Evolutionary conservation across 2,888 invertebrate species (phyloP).

Genomic region (Anthophora plumipes): DNA sequence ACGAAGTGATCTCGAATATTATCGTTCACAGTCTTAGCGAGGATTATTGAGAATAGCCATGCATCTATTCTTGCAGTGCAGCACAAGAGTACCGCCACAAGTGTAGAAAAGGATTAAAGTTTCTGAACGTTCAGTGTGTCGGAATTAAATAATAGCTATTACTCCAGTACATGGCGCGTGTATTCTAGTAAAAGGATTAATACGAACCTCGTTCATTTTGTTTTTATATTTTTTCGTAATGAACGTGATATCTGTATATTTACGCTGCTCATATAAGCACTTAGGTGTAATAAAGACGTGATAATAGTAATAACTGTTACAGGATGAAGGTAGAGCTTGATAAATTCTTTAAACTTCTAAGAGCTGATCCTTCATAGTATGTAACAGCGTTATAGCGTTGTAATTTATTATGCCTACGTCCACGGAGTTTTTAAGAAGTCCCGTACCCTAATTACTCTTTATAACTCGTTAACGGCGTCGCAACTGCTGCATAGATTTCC

Average conservation of each 20-base stretch:
- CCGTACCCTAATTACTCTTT: slow-evolving; percentile 32
- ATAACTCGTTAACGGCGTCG: slow-evolving; percentile 36
- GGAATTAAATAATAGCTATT: no score
- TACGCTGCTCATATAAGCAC: not conserved
- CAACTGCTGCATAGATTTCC: slow-evolving; percentile 29
- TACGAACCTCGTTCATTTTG: not conserved
- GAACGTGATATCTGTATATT: not conserved
- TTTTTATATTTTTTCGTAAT: not conserved
- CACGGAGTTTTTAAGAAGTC: slow-evolving; percentile 11
- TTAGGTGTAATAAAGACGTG: no score
- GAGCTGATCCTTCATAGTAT: not conserved
- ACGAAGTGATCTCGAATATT: no score
- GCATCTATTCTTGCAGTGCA: no score
- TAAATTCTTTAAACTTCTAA: not conserved
- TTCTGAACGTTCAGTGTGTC: no score
- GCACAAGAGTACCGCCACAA: no score
- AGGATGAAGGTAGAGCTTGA: not conserved
- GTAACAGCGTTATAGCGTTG: not conserved
- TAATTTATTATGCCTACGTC: slow-evolving; percentile 20
- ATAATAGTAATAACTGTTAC: not conserved
- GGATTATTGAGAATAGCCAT: no score
- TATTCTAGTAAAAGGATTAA: no score
- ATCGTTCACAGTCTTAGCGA: no score
- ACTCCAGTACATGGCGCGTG: no score
- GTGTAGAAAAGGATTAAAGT: no score